Evolutionary conservation across 2,113 vertebrate genomes (phyloP), one percentile per base, ranked within the genome.

Genomic region (Sisor rabdophorus): DNA sequence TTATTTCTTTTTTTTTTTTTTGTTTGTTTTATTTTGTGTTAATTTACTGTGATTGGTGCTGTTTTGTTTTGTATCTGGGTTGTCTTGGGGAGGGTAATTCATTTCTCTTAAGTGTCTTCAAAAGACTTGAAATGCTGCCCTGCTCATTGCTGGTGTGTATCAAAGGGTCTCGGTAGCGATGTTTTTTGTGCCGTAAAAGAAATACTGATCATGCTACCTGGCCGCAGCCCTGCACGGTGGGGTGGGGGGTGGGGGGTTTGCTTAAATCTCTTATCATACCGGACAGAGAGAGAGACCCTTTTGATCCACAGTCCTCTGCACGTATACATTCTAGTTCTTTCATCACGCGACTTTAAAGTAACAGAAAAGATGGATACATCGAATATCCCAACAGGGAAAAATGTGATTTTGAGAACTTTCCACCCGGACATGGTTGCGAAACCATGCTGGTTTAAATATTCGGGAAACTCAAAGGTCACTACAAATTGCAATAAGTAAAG

Each of bases 261-360:
- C 56, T 68, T 26, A 56, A 52, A n/a, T 20, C 59, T 64, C 58
- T 78, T 78, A 78, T 78, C 76, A 6, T 24, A 71, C 56, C 40
- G 44, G 22, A 53, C 76, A 71, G 67, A 78, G 44, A 48, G 48
- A 75, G 59, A 56, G n/a, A n/a, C n/a, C 61, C 61, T 44, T n/a
- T 24, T 30, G 58, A 19, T 61, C 17, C 12, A 32, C 19, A 30
- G 22, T 30, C 56, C 44, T 61, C 47, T 17, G 59, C 8, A 24
- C 26, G 20, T 36, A 30, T 15, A 30, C 56, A 13, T 11, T 17
- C 15, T 22, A 20, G 32, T 50, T 17, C 12, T 54, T 15, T 32
- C 15, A 28, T 36, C 48, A 70, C 48, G 32, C 15, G 68, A 53
- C 28, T 54, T n/a, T n/a, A n/a, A n/a, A n/a, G 11, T 36, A 32